Evolutionary conservation across 2,888 invertebrate genomes (phyloP).

Genomic region (Penaeus monodon): DNA sequence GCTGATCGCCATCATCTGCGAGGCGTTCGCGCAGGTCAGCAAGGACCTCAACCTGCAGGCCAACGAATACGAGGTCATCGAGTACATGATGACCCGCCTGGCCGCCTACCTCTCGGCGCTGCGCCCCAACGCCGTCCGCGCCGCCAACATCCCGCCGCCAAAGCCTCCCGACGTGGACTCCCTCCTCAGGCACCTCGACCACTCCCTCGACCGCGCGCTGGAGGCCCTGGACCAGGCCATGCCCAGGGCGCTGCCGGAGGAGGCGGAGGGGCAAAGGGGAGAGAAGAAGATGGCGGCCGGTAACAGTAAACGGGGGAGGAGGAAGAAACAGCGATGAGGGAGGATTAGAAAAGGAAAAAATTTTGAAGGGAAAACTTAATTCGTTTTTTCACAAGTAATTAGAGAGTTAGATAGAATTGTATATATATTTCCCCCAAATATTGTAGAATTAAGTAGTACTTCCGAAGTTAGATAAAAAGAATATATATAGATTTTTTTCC

Average conservation of each 20-base stretch:
- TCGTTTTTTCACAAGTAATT: too few relatives aligned
- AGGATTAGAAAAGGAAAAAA: too few relatives aligned
- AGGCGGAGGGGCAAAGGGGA: not conserved
- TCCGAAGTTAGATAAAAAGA: too few relatives aligned
- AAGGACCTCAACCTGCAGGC: constrained; percentile 52
- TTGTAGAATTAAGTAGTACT: too few relatives aligned
- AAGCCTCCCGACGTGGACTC: constrained; percentile 26
- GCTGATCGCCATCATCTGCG: constrained; percentile 63
- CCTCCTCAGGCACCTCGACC: constrained; percentile 26
- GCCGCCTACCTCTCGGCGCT: constrained; percentile 35
- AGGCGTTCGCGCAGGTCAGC: constrained; percentile 54
- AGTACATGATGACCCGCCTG: constrained; percentile 55
- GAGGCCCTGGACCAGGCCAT: constrained; percentile 13
- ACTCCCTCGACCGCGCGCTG: constrained; percentile 29
- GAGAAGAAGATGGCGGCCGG: not conserved
- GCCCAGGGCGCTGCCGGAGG: not conserved
- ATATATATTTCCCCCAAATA: too few relatives aligned
- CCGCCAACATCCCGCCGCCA: constrained; percentile 34
- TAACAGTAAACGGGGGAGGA: not conserved
- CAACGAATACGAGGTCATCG: constrained; percentile 63
- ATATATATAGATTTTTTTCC: too few relatives aligned
- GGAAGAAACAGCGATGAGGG: too few relatives aligned
- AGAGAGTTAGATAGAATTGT: too few relatives aligned
- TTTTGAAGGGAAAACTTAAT: too few relatives aligned
- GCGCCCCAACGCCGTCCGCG: constrained; percentile 29